Evolutionary conservation across 2,113 vertebrate species (phyloP), one percentile per base, ranked within the genome.

Genomic region (Hyaena hyaena): DNA sequence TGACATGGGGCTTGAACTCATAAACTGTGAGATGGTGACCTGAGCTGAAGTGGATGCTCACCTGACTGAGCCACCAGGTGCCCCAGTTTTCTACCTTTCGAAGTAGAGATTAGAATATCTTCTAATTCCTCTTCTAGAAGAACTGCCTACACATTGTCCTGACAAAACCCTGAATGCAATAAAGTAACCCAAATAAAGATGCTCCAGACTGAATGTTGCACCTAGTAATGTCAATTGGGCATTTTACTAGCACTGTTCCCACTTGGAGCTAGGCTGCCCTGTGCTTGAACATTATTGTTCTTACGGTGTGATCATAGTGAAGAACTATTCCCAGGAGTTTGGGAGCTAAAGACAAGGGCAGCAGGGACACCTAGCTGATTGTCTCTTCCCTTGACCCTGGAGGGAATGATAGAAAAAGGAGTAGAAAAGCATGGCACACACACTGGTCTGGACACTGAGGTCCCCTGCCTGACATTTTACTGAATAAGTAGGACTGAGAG

Each of bases 241-340:
- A 45, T 6, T 7, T 74, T 6, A 10, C 55, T 31, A 4, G 21
- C 23, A 15, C 19, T 7, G 4, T 65, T 50, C 10, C 19, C 66
- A 66, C 7, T 0, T 0, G 0, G 6, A 1, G 7, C 63, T n/a
- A 2, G 39, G 21, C 68, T 4, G 33, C 28, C 17, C 33, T n/a
- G 0, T 26, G 76, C 48, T 63, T 14, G 9, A 48, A 31, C 5
- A 10, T 14, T 14, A 48, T 21, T 55, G 17, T 74, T 71, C 63
- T 45, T 11, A 14, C 2, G 4, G 26, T 28, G 1, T 17, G 15
- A 9, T 68, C 23, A 7, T 7, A 24, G n/a, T 19, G 4, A 58
- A 28, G 3, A 14, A 4, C 55, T 66, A 15, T 10, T 66, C 17
- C 2, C 53, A 53, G 17, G 35, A 53, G 21, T n/a, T 3, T 9